phyloP scores from a whole-genome alignment of 2,888 invertebrate genomes.

The Ochropleura leucogaster region DNA sequence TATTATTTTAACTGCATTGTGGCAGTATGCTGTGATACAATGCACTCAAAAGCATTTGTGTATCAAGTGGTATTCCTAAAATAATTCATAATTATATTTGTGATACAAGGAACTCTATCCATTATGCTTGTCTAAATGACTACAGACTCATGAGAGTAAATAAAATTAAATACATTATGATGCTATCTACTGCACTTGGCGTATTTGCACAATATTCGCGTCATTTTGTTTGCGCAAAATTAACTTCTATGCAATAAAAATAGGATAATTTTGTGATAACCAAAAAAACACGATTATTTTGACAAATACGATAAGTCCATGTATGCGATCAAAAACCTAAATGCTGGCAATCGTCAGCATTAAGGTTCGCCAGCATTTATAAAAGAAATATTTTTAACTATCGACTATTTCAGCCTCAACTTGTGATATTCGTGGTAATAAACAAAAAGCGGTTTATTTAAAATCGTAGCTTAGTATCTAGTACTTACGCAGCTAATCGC shows the following conservation, averaged over 20 bases:
- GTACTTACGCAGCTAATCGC: background rate
- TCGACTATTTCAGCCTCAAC: background rate
- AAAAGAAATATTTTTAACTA: background rate
- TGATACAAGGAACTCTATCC: slow-evolving; percentile 46
- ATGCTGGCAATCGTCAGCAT: background rate
- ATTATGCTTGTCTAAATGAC: slow-evolving; percentile 24
- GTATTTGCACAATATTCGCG: slow-evolving; percentile 1
- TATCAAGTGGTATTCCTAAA: background rate
- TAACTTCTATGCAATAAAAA: background rate
- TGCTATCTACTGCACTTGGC: background rate
- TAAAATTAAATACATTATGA: background rate
- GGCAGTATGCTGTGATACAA: background rate
- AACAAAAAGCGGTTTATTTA: background rate
- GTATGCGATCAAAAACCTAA: too few relatives aligned
- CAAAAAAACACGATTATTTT: background rate
- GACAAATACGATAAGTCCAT: background rate
- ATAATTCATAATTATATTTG: slow-evolving; percentile 10
- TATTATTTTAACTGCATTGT: slow-evolving; percentile 15
- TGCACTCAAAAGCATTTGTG: slow-evolving; percentile 27
- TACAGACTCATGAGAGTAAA: slow-evolving; percentile 4
- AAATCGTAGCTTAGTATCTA: background rate
- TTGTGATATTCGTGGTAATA: background rate
- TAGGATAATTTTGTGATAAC: background rate
- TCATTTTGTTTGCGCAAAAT: background rate
- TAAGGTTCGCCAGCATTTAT: background rate